These are phyloP conservation scores for Phymorhynchus buccinoides DNA, from an alignment of 1,140 invertebrate genomes.

Conservation along the genomic window DNA sequence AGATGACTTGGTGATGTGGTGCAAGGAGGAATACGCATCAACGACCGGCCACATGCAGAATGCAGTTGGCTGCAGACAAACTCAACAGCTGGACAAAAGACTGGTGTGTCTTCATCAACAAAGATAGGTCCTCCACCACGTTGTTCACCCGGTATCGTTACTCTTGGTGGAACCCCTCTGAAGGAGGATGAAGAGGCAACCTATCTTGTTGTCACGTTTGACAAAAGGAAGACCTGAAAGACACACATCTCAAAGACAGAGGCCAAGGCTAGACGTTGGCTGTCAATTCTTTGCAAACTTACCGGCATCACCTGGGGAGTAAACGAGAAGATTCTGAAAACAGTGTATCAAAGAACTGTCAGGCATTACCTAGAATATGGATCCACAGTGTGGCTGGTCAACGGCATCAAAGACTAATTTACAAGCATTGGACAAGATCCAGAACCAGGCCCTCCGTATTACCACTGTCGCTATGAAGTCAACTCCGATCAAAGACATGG, in stretches of 20 bases:
- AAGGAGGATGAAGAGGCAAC: not conserved
- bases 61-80: not conserved
- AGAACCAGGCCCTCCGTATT: conserved; percentile 40
- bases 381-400: conserved; percentile 35
- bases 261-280: too few species aligned
- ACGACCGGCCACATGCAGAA: conserved; percentile 20
- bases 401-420: not conserved
- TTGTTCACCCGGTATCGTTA: not conserved
- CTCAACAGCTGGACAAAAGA: not conserved
- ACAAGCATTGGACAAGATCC: conserved; percentile 43
- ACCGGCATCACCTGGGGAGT: too few species aligned
- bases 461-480: not conserved
- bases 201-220: too few species aligned
- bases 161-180: not conserved
- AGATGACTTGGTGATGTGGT: not conserved
- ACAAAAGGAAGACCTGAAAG: too few species aligned
- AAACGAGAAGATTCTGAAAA: conserved; percentile 12
- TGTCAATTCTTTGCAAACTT: too few species aligned
- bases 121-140: not conserved
- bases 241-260: too few species aligned
- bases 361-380: conserved; percentile 37
- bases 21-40: conserved; percentile 8
- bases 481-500: conserved; percentile 27
- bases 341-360: conserved; percentile 31
- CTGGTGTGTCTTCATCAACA: not conserved